Evolutionary conservation across 2,888 invertebrate species (phyloP), one percentile per base, ranked within the genome.

Genomic region (Tridacna crocea): DNA sequence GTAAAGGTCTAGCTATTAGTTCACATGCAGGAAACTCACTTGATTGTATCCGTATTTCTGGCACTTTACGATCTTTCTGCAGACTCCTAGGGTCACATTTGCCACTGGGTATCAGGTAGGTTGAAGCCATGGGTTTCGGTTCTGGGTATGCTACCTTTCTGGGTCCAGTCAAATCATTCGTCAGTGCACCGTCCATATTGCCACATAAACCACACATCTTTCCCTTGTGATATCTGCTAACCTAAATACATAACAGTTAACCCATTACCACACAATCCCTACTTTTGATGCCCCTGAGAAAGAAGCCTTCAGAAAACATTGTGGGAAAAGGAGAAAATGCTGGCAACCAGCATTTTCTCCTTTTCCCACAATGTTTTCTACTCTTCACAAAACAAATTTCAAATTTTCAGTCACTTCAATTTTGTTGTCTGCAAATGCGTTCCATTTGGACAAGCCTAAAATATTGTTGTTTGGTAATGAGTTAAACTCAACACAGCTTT

Each of bases 161-260:
- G 11, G 89, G 85, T 63, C 82, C 87, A 24, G 75, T 63, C 48
- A 72, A 51, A 61, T 83, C 85, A 61, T 83, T 85, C 36, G 11
- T 13, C 19, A 70, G 70, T 17, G 74, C 72, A 22, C 81, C 83
- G 70, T 87, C 82, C 13, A 82, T 73, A 77, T 85, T 82, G 2
- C 88, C 87, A 84, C 89, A 89, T 4, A 89, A 47, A 65, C 89
- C 89, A 83, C 89, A 89, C 27, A 87, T 61, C 70, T 81, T 84
- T 24, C 84, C 82, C 36, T 79, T 82, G 46, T 80, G 76, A 15
- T 72, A 72, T 22, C 75, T 72, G 27, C 83, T 76, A 19, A 86
- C 84, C 85, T 85, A 60, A 65, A 68, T 22, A n/a, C 19, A 70
- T 36, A 26, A 70, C 4, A 22, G 3, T 6, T 10, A 55, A 19